Evolutionary conservation across 2,797 vertebrate species (phyloP).

Genomic region (Catostomus latipinnis): DNA sequence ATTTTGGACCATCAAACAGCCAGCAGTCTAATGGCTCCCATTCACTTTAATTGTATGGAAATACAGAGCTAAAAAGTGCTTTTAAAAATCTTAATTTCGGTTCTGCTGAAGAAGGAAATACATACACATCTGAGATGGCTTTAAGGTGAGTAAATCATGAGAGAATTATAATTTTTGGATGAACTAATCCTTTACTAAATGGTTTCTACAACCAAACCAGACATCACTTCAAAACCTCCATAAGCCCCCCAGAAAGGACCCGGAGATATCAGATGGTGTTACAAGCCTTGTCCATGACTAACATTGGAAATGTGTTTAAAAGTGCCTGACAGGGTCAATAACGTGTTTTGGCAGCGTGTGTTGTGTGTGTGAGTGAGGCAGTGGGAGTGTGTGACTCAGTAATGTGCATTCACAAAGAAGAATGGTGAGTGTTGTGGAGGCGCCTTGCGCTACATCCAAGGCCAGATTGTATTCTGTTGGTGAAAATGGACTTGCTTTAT

Average conservation of each 20-base stretch:
- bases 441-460: conserved; percentile 6
- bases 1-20: no score
- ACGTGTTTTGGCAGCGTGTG: conserved; percentile 31
- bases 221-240: conserved; percentile 1
- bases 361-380: conserved; percentile 20
- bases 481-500: conserved; percentile 14
- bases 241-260: not conserved
- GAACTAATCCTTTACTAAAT: not conserved
- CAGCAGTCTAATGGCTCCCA: no score
- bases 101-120: no score
- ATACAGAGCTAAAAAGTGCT: no score
- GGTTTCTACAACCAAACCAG: conserved; percentile 6
- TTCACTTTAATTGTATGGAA: no score
- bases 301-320: conserved; percentile 15
- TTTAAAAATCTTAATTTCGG: no score
- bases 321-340: conserved; percentile 23
- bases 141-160: no score
- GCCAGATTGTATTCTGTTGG: conserved; percentile 31
- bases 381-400: conserved; percentile 44
- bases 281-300: not conserved
- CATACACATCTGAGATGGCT: no score
- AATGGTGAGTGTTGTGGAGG: conserved; percentile 42
- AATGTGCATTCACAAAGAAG: conserved; percentile 33
- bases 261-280: not conserved
- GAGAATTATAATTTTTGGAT: no score